Conservation (phyloP, 2,113 vertebrate genomes). For the Saimiri boliviensis region DNA sequence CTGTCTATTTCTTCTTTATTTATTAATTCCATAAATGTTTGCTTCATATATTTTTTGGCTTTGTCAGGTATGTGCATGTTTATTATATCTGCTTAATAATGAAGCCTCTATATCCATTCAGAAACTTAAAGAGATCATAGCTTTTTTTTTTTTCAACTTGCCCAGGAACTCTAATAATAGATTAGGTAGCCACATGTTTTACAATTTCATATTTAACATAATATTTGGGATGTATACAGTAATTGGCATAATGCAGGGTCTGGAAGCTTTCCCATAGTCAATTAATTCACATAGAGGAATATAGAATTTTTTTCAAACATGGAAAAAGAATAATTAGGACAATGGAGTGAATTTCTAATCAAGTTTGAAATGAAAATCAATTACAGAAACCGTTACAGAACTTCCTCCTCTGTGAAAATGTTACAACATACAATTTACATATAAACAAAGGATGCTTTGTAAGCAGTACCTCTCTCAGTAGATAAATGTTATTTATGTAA, state of each 20-base stretch:
- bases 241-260: not conserved
- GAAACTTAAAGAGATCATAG: not conserved
- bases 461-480: not conserved
- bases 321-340: conserved; percentile 23
- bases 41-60: not conserved
- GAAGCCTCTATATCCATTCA: not conserved
- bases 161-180: not conserved
- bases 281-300: conserved; percentile 27
- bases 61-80: not conserved
- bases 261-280: conserved; percentile 6
- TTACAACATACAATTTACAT: not conserved
- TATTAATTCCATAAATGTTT: conserved; percentile 13
- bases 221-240: not conserved
- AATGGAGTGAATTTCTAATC: conserved; percentile 20
- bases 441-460: not conserved
- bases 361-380: conserved; percentile 36
- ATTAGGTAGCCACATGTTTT: not conserved
- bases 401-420: conserved; percentile 22
- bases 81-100: conserved; percentile 1
- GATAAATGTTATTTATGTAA: conserved; percentile 36
- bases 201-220: not conserved
- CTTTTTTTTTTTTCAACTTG: not conserved
- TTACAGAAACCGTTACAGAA: not conserved
- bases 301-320: not conserved
- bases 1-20: not conserved